phyloP scores from a whole-genome alignment of 2,797 vertebrate species.

The Acrossocheilus wenchowensis region DNA sequence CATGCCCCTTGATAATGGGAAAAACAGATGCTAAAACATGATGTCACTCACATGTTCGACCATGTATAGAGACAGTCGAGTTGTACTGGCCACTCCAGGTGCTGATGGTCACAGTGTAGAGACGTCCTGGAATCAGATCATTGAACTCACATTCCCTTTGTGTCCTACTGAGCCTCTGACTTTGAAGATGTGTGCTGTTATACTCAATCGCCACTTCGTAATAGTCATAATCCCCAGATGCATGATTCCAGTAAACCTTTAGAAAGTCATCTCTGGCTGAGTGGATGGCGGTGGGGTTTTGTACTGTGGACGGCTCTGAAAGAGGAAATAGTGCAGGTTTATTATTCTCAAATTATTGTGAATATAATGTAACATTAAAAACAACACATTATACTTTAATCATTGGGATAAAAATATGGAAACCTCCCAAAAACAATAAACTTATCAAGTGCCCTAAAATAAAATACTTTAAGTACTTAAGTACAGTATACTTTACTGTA shows the following conservation, averaged over 20 bases:
- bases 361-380: neutral
- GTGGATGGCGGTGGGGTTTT: conserved; percentile 89
- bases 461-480: neutral
- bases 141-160: conserved; percentile 89
- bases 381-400: neutral
- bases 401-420: neutral
- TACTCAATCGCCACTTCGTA: conserved; percentile 89
- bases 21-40: neutral
- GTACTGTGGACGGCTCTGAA: conserved; percentile 89
- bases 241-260: conserved; percentile 92
- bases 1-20: neutral
- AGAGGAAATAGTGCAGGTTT: neutral
- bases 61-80: conserved; percentile 83
- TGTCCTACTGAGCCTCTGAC: conserved; percentile 78
- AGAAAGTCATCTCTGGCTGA: conserved; percentile 89
- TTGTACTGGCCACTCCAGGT: conserved; percentile 90
- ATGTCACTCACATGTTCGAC: conserved; percentile 89
- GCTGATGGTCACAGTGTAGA: conserved; percentile 89
- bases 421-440: neutral
- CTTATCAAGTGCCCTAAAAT: neutral
- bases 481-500: neutral
- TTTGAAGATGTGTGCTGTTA: conserved; percentile 87
- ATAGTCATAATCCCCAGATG: conserved; percentile 87
- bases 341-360: neutral
- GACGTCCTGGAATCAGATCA: conserved; percentile 86